phyloP scores from a whole-genome alignment of 2,797 vertebrate genomes.

The Sitta carolinensis region DNA sequence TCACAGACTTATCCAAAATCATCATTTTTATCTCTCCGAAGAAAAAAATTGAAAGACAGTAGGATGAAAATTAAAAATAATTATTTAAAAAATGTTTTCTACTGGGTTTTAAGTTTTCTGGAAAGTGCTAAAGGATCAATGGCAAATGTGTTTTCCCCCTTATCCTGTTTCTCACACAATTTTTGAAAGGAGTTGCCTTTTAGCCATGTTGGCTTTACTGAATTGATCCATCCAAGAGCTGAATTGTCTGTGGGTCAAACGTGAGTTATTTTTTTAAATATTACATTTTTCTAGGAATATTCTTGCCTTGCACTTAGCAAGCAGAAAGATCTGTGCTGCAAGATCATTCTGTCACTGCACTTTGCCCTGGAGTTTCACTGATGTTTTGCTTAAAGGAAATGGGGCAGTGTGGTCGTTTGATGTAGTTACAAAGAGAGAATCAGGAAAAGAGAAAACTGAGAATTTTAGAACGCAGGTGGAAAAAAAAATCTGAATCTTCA shows the following conservation, averaged over 20 bases:
- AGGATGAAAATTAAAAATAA: background rate
- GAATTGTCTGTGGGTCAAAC: background rate
- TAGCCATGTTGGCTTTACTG: background rate
- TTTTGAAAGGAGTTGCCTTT: background rate
- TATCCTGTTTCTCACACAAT: fast-evolving
- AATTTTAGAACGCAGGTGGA: background rate
- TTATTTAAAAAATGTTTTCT: background rate
- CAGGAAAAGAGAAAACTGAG: background rate
- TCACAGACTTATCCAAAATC: background rate
- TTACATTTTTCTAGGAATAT: background rate
- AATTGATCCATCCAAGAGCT: background rate
- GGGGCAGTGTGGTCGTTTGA: background rate
- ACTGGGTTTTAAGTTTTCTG: background rate
- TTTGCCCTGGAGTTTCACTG: background rate
- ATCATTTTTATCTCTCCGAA: background rate
- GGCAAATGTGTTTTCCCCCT: background rate
- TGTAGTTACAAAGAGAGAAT: background rate
- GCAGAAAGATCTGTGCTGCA: background rate
- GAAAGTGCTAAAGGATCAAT: background rate
- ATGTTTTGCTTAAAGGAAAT: background rate
- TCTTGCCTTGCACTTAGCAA: background rate
- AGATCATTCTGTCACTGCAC: fast-evolving
- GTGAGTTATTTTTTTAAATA: background rate
- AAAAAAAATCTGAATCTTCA: background rate
- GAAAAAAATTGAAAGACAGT: background rate